These are phyloP conservation scores for Platycercus adscitus DNA, from an alignment of 2,113 vertebrate species.

Conservation along the genomic window DNA sequence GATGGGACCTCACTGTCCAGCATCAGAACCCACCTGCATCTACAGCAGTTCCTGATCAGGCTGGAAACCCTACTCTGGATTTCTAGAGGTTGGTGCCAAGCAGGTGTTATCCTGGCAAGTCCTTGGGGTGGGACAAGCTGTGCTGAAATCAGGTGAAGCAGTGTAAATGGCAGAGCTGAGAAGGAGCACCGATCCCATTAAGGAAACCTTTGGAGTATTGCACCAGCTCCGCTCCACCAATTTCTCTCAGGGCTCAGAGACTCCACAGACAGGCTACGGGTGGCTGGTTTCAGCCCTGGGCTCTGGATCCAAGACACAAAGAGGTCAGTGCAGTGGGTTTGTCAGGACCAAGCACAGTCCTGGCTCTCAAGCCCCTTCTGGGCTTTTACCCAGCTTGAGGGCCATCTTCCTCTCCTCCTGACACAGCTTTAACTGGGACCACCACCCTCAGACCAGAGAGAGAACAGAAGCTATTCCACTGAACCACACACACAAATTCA, in stretches of 20 bases:
- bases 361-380: neutral
- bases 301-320: neutral
- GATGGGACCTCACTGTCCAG: fast-evolving
- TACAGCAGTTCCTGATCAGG: neutral
- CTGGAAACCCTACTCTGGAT: neutral
- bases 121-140: neutral
- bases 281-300: neutral
- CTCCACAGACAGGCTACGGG: neutral
- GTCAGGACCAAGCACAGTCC: neutral
- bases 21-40: neutral
- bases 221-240: neutral
- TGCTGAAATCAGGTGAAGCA: neutral
- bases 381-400: neutral
- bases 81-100: neutral
- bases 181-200: neutral
- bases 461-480: neutral
- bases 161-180: neutral
- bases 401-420: neutral
- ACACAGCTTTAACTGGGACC: neutral
- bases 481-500: neutral
- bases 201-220: neutral
- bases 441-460: neutral
- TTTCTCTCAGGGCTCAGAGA: neutral
- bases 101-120: fast-evolving
- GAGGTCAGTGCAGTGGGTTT: neutral